Evolutionary conservation across 2,888 invertebrate species (phyloP).

Genomic region (Cephalotes varians): DNA sequence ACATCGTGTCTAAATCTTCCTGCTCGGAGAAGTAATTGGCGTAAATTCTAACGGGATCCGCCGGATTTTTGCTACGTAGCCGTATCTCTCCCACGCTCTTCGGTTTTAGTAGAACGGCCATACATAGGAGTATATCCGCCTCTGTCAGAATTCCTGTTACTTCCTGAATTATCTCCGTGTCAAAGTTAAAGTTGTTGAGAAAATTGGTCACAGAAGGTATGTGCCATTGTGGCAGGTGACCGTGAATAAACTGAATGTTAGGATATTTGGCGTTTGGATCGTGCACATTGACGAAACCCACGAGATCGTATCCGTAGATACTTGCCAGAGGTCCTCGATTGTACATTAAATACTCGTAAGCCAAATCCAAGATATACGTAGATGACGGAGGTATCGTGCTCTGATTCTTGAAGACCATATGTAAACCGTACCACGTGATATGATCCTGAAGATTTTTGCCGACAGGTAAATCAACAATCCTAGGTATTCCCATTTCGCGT

Average conservation of each 20-base stretch:
- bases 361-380: slow-evolving; percentile 67
- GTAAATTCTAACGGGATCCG: slow-evolving; percentile 86
- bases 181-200: slow-evolving; percentile 55
- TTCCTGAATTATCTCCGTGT: slow-evolving; percentile 64
- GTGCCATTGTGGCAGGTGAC: slow-evolving; percentile 84
- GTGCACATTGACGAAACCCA: slow-evolving; percentile 87
- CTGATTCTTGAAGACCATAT: slow-evolving; percentile 67
- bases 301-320: slow-evolving; percentile 86
- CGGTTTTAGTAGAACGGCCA: slow-evolving; percentile 86
- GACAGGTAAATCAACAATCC: slow-evolving; percentile 86
- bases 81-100: slow-evolving; percentile 85
- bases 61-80: slow-evolving; percentile 87
- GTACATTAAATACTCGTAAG: slow-evolving; percentile 85
- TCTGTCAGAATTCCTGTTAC: slow-evolving; percentile 62
- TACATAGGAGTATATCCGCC: slow-evolving; percentile 71
- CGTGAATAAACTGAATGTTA: slow-evolving; percentile 87
- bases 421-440: slow-evolving; percentile 80
- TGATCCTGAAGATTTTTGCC: slow-evolving; percentile 88
- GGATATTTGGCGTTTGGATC: slow-evolving; percentile 87
- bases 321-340: slow-evolving; percentile 86
- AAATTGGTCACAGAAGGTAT: slow-evolving; percentile 42
- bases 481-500: slow-evolving; percentile 84
- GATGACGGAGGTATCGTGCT: slow-evolving; percentile 12
- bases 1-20: slow-evolving; percentile 84
- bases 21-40: slow-evolving; percentile 87